These are phyloP conservation scores for Adoxophyes honmai DNA, from an alignment of 1,140 invertebrate genomes.

Conservation along the genomic window DNA sequence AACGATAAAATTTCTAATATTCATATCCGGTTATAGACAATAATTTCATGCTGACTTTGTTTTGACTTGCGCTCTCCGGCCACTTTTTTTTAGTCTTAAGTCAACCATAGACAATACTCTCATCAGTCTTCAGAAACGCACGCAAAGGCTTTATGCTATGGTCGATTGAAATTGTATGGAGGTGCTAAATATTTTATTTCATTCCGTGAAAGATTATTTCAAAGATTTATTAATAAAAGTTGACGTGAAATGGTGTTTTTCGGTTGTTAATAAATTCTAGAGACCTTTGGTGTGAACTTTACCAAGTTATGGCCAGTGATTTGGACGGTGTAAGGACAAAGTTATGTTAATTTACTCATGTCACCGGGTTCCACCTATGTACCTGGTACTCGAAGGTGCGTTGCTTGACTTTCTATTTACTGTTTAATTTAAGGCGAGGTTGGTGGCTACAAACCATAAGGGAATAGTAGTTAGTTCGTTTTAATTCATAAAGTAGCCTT, in stretches of 20 bases:
- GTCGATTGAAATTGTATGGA: slow-evolving; percentile 44
- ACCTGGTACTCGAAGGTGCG: slow-evolving; percentile 64
- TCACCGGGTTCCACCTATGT: slow-evolving; percentile 70
- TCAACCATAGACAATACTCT: slow-evolving; percentile 24
- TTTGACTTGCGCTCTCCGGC: background rate
- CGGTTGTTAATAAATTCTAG: slow-evolving; percentile 29
- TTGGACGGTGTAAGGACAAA: slow-evolving; percentile 63
- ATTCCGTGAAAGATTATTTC: slow-evolving; percentile 26
- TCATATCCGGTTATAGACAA: slow-evolving; percentile 6
- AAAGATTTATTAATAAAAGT: slow-evolving; percentile 49
- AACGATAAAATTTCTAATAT: no score
- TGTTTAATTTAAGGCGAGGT: background rate
- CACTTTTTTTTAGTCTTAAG: slow-evolving; percentile 5
- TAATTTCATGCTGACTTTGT: background rate
- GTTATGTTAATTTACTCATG: slow-evolving; percentile 70
- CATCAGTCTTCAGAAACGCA: slow-evolving; percentile 30
- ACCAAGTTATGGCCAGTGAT: slow-evolving; percentile 54
- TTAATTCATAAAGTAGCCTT: slow-evolving; percentile 22
- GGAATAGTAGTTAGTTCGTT: slow-evolving; percentile 12
- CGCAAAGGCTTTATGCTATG: slow-evolving; percentile 36
- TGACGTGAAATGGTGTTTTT: slow-evolving; percentile 41
- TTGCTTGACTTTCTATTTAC: slow-evolving; percentile 39
- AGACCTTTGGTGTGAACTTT: slow-evolving; percentile 30
- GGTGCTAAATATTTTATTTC: slow-evolving; percentile 38
- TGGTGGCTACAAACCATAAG: background rate